Evolutionary conservation across 2,797 vertebrate genomes (phyloP), one percentile per base, ranked within the genome.

Genomic region (Microctenopoma lineatum): DNA sequence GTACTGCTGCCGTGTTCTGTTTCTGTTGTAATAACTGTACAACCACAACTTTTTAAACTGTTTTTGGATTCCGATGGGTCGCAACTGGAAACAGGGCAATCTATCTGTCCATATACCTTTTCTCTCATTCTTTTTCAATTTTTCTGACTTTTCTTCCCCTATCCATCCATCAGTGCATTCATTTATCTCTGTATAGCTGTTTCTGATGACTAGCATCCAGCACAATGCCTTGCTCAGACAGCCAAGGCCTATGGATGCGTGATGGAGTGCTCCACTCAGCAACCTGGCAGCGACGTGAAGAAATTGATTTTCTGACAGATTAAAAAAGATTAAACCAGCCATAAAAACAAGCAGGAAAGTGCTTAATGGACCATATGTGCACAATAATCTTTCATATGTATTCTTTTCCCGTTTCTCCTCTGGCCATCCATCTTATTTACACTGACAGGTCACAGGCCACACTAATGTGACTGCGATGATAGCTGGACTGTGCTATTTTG

Each of bases 271-370:
- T 86, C 86, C 68, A 75, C 83, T 90, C 86, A 75, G 88, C 90
- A 92, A 90, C 90, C 89, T 92, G 93, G 90, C 93, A 93, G 91
- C 85, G 67, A 92, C 69, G 89, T 90, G 91, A 92, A 89, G 81
- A 87, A 88, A 94, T 94, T 87, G 92, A 94, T 94, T 94, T 94
- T 92, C 90, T 93, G 94, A 93, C 91, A 91, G 92, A 94, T 94
- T 94, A 91, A 92, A 93, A 93, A 94, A 93, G 91, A 94, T 93
- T 92, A 93, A 92, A 92, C 90, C 89, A 92, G 90, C 90, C 90
- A 92, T 91, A 92, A 93, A 93, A 92, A 93, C 92, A 92, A 92
- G 90, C 89, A 90, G 89, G 91, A 91, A 93, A 92, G 89, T 88
- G 90, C 84, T 90, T 94, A 94, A 93, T 91, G 91, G 92, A 87